Base-by-base conservation (phyloP, 2,888 invertebrate species). In the Apomyelois bistriatella region DNA sequence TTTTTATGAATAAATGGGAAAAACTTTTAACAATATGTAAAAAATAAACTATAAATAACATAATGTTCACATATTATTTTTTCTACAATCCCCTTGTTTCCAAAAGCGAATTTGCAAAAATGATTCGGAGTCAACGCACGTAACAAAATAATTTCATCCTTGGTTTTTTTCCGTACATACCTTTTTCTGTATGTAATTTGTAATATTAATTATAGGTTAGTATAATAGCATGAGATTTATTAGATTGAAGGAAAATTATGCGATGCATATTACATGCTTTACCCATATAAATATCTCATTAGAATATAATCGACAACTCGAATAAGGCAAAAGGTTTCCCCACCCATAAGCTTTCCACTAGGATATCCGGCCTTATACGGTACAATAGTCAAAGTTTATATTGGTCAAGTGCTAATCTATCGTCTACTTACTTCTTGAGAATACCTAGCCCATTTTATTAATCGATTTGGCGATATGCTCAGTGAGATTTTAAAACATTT, bases 361-460 rank as follows among this genome's bases (percentile, higher is more conserved):
- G 58, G 54, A 52, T 61, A 63, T 62, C 62, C 66, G 58, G 54
- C 61, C 57, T 50, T 62, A 59, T 62, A 66, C 56, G 62, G 59
- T 53, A 46, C 46, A 46, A 46, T 46, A 16, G n/a, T 15, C 7
- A 6, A 5, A 46, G 32, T 46, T 46, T 32, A 46, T 2, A 16
- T 35, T 16, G 15, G 7, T 1, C 46, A 9, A 46, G 32, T 35
- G 0, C 22, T 22, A 22, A 22, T 22, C 5, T 3, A 22, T 22
- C 22, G 22, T 5, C 22, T 3, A 22, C 22, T 3, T 22, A n/a
- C n/a, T n/a, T n/a, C n/a, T n/a, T n/a, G n/a, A n/a, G n/a, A n/a
- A n/a, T n/a, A n/a, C n/a, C n/a, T n/a, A n/a, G n/a, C n/a, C n/a
- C n/a, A n/a, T n/a, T n/a, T n/a, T n/a, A n/a, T n/a, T n/a, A n/a